A percentile compares a stretch with the other conserved stretches of the same genome.
These are phyloP conservation scores for Sipha maydis DNA, from an alignment of 2,888 invertebrate species.

Conservation along the genomic window DNA sequence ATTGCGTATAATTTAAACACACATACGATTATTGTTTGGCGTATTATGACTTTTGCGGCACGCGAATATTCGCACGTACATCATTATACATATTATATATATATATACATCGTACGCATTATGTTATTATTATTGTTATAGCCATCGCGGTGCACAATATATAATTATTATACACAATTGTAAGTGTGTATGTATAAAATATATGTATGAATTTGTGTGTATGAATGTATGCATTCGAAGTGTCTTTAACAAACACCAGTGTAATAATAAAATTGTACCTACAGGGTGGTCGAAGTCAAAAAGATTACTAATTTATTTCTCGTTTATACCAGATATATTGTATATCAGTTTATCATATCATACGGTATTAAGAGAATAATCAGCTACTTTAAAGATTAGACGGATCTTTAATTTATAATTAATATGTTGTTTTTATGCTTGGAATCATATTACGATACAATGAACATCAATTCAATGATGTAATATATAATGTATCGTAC, in stretches of 20 bases:
- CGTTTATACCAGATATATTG: no score
- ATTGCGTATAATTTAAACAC: conserved; percentile 9
- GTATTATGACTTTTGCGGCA: conserved; percentile 24
- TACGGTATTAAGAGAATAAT: no score
- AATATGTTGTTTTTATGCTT: no score
- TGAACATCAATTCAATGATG: no score
- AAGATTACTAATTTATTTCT: no score
- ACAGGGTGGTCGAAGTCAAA: background rate
- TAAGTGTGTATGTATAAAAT: background rate
- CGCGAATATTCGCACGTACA: conserved; percentile 50
- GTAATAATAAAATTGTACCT: background rate
- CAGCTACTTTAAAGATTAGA: no score
- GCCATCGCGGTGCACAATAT: background rate
- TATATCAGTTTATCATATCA: no score
- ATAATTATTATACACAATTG: background rate
- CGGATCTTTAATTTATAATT: no score
- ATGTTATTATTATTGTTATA: background rate
- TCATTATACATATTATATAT: background rate
- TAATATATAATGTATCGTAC: no score
- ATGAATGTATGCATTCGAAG: background rate
- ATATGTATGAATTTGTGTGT: no score
- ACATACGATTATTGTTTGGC: background rate
- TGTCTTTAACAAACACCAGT: background rate
- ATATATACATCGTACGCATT: background rate
- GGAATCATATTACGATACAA: no score